phyloP scores from a whole-genome alignment of 1,140 invertebrate species.

The Ceratina australensis region DNA sequence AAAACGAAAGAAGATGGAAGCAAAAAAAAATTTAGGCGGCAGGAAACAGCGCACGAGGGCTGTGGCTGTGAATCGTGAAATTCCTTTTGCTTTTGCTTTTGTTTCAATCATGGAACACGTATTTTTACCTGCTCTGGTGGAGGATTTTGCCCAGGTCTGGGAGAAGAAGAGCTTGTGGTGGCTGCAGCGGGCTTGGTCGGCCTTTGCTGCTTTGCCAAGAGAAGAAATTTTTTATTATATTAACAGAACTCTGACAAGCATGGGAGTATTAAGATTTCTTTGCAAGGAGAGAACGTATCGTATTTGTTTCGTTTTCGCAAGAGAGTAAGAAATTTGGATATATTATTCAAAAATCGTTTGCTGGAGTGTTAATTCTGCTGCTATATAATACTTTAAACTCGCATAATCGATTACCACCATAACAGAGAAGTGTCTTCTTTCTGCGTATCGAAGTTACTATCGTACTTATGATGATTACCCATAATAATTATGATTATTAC shows the following conservation, averaged over 20 bases:
- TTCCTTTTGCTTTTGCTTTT: slow-evolving; percentile 12
- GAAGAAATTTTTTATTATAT: slow-evolving; percentile 78
- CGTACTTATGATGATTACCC: not conserved
- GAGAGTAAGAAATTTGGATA: too few relatives aligned
- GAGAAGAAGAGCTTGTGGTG: slow-evolving; percentile 80
- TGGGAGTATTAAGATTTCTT: slow-evolving; percentile 46
- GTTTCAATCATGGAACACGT: slow-evolving; percentile 65
- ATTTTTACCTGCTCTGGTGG: slow-evolving; percentile 83
- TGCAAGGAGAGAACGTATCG: not conserved
- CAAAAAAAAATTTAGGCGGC: slow-evolving; percentile 50
- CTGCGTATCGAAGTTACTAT: not conserved
- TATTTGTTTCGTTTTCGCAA: not conserved
- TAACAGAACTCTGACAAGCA: slow-evolving; percentile 56
- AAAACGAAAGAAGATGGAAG: slow-evolving; percentile 46
- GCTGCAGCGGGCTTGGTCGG: slow-evolving; percentile 81
- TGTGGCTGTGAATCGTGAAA: slow-evolving; percentile 54
- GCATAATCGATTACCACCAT: slow-evolving; percentile 20
- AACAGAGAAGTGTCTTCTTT: slow-evolving; percentile 19
- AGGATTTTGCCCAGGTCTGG: slow-evolving; percentile 81
- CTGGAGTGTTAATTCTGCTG: not conserved
- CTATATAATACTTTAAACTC: not conserved
- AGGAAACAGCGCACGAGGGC: slow-evolving; percentile 45
- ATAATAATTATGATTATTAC: slow-evolving; percentile 22
- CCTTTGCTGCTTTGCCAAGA: slow-evolving; percentile 80
- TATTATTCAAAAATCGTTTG: too few relatives aligned